Conservation (phyloP, 1,140 invertebrate species). For the Lerema accius region DNA sequence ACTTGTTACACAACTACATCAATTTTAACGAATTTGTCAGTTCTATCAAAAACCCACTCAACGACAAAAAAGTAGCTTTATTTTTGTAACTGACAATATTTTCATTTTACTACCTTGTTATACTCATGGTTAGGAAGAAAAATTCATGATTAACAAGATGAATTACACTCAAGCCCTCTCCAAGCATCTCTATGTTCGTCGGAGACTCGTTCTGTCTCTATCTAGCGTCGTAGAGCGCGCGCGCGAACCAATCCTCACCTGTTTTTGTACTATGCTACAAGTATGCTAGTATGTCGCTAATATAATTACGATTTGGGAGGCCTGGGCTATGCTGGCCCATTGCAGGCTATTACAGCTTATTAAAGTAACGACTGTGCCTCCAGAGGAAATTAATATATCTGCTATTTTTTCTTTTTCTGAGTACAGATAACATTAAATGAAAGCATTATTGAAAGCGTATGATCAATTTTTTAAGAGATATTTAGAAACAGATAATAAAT, state of each 20-base stretch:
- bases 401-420: no score
- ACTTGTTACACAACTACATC: no score
- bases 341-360: slow-evolving; percentile 1
- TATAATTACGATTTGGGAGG: background rate
- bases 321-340: background rate
- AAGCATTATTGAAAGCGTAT: no score
- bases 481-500: no score
- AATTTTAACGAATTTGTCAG: no score
- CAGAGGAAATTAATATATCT: background rate
- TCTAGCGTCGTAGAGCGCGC: background rate
- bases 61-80: background rate
- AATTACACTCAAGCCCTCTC: background rate
- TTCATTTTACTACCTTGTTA: no score
- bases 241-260: background rate
- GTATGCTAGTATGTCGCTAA: slow-evolving; percentile 2
- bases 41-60: no score
- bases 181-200: background rate
- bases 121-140: no score
- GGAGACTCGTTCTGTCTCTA: background rate
- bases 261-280: slow-evolving; percentile 4
- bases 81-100: no score
- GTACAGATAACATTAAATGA: no score
- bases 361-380: background rate
- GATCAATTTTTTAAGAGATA: no score
- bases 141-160: no score